phyloP scores from a whole-genome alignment of 2,113 vertebrate genomes.

The Pygathrix nemaeus region DNA sequence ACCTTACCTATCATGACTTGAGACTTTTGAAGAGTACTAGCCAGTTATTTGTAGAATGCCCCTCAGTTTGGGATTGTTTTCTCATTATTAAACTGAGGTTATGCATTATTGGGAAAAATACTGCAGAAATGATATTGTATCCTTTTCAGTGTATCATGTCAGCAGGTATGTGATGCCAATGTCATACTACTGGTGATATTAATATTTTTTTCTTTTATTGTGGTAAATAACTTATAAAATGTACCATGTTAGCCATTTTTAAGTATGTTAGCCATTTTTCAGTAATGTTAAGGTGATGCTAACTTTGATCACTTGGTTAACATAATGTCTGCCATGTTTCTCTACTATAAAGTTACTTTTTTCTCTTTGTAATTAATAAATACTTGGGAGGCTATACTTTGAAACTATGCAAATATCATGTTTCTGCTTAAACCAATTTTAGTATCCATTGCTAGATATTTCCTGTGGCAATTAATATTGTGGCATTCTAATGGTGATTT shows the following conservation, averaged over 20 bases:
- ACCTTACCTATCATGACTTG: background rate
- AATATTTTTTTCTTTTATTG: constrained; percentile 4
- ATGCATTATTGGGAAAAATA: background rate
- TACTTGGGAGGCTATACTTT: background rate
- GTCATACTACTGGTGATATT: background rate
- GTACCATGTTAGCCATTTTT: background rate
- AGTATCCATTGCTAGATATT: background rate
- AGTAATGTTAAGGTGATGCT: background rate
- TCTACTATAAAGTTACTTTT: constrained; percentile 13
- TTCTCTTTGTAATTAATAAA: background rate
- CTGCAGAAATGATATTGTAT: background rate
- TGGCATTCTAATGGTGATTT: constrained; percentile 19
- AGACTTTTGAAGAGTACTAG: constrained; percentile 35
- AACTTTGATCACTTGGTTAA: constrained; percentile 25
- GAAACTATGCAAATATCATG: constrained; percentile 16
- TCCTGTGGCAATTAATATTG: background rate
- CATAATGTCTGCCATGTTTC: background rate
- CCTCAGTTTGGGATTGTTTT: constrained; percentile 7
- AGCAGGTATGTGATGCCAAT: background rate
- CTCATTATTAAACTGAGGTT: constrained; percentile 1
- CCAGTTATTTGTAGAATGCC: background rate
- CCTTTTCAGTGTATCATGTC: background rate
- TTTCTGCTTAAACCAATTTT: constrained; percentile 46
- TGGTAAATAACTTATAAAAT: background rate
- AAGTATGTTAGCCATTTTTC: background rate